phyloP scores from a whole-genome alignment of 53 echinoderm and acorn worm genomes.

The Echinarachnius parma region DNA sequence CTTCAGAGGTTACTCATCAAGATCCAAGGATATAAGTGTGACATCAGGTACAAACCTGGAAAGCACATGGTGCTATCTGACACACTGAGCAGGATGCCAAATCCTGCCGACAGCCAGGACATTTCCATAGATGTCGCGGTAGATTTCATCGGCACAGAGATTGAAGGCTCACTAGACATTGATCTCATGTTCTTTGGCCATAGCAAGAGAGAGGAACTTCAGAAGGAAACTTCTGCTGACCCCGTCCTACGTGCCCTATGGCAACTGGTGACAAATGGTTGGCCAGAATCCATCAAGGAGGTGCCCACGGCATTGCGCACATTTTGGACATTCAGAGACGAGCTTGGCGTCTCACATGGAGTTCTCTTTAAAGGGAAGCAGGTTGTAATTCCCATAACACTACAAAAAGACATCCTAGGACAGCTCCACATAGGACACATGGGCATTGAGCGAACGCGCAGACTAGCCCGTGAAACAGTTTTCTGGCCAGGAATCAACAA shows the following conservation, averaged over 20 bases:
- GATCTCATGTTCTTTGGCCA: conserved; percentile 60
- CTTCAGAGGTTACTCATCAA: conserved; percentile 61
- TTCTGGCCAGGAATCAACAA: conserved; percentile 61
- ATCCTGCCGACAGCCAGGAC: conserved; percentile 12
- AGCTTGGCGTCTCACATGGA: conserved; percentile 26
- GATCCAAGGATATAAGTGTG: conserved; percentile 62
- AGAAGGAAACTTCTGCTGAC: conserved; percentile 25
- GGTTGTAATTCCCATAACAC: conserved; percentile 41
- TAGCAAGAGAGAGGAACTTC: conserved; percentile 30
- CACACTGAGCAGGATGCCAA: conserved; percentile 59
- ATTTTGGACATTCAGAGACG: conserved; percentile 47
- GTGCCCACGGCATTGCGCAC: conserved; percentile 13
- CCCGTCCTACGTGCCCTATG: conserved; percentile 7
- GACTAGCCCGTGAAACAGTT: too few species aligned
- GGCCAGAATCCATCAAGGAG: conserved; percentile 43
- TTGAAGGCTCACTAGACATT: background rate
- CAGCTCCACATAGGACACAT: conserved; percentile 51
- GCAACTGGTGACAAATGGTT: conserved; percentile 23
- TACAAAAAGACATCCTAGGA: conserved; percentile 33
- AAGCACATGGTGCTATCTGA: conserved; percentile 54
- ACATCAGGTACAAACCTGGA: conserved; percentile 49
- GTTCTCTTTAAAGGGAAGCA: conserved; percentile 32
- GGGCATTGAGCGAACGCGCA: conserved; percentile 45
- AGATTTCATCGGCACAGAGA: conserved; percentile 15
- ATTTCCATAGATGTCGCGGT: conserved; percentile 36